phyloP scores from a whole-genome alignment of 2,888 invertebrate genomes.

The Acanthosepion lycidas region DNA sequence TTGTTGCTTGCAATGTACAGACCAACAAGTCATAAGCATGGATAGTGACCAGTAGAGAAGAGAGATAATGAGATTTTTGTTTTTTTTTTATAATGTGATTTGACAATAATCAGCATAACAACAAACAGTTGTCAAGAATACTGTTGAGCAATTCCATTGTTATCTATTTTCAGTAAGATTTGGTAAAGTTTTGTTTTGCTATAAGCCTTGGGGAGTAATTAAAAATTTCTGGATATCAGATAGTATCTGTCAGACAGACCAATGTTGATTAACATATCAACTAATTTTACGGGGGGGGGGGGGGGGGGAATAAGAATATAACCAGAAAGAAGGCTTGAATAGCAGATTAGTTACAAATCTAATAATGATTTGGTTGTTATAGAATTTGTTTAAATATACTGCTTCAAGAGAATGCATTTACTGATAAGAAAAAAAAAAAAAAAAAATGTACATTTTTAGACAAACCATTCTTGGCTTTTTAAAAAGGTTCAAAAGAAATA shows the following conservation, averaged over 20 bases:
- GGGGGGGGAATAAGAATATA: not conserved
- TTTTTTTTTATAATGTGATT: not conserved
- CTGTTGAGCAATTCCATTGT: not conserved
- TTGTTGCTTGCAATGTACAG: not conserved
- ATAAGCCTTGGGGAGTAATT: not conserved
- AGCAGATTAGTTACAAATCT: too few relatives aligned
- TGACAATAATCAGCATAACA: not conserved
- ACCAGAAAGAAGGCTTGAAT: too few relatives aligned
- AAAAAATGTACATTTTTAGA: too few relatives aligned
- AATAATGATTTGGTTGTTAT: too few relatives aligned
- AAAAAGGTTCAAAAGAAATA: too few relatives aligned
- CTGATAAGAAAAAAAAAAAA: too few relatives aligned
- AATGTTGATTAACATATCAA: not conserved
- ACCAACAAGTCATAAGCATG: not conserved
- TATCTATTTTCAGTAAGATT: not conserved
- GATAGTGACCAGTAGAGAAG: not conserved
- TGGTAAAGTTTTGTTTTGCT: not conserved
- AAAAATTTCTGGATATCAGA: not conserved
- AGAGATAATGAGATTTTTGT: not conserved
- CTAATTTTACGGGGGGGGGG: not conserved
- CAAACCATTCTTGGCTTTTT: too few relatives aligned
- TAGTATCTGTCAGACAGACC: not conserved
- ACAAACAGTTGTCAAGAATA: not conserved
- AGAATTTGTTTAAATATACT: too few relatives aligned
- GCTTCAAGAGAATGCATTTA: too few relatives aligned